Conservation (phyloP, 2,888 invertebrate genomes). For the Actias luna region DNA sequence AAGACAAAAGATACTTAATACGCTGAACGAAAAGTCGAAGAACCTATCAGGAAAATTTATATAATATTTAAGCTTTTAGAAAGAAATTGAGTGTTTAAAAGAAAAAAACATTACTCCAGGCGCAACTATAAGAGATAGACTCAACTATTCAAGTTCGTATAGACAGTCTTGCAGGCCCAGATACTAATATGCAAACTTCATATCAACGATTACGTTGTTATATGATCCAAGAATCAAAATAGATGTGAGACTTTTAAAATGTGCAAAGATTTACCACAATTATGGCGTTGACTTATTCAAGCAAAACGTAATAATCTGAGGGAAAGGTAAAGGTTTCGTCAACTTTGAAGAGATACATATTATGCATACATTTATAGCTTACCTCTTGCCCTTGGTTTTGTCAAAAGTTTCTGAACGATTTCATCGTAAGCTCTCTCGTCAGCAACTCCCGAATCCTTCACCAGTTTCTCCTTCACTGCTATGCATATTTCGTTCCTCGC, state of each 20-base stretch:
- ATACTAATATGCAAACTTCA: no score
- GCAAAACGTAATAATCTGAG: not conserved
- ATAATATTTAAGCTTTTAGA: no score
- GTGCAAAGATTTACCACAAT: not conserved
- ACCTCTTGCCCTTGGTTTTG: conserved; percentile 95
- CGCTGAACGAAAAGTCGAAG: no score
- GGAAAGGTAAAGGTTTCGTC: not conserved
- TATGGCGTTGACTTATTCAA: not conserved
- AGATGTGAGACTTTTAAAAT: no score
- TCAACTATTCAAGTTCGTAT: no score
- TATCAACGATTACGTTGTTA: not conserved
- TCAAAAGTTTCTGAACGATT: conserved; percentile 91
- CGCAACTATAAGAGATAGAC: no score
- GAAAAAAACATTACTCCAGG: no score
- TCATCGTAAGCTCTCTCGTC: conserved; percentile 93
- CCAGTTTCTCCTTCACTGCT: conserved; percentile 95
- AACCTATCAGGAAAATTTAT: no score
- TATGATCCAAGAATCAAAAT: not conserved
- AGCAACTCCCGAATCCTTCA: conserved; percentile 97
- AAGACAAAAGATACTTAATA: no score
- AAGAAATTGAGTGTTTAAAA: no score
- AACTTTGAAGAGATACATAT: no score
- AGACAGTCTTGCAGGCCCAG: no score
- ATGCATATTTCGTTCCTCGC: conserved; percentile 94
- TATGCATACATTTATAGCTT: conserved; percentile 40